Evolutionary conservation across 2,888 invertebrate genomes (phyloP).

Genomic region (Trachelus stipa): DNA sequence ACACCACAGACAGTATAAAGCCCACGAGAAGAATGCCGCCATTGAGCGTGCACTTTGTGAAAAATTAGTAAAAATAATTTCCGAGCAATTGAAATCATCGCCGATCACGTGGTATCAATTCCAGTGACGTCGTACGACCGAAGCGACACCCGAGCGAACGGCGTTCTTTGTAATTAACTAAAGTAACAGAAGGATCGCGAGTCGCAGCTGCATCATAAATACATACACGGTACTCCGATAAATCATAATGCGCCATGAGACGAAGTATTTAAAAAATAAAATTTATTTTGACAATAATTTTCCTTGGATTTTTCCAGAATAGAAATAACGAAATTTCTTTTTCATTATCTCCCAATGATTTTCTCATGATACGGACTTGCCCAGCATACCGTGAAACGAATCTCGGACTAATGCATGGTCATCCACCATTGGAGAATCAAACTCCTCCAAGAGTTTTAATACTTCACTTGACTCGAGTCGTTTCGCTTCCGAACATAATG

Average conservation of each 20-base stretch:
- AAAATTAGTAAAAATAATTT: not conserved
- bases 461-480: conserved; percentile 16
- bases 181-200: not conserved
- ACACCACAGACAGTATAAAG: not conserved
- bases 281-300: not conserved
- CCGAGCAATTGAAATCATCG: not conserved
- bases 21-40: not conserved
- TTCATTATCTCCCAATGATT: not conserved
- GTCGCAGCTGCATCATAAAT: not conserved
- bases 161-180: not conserved
- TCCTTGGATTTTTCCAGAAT: not conserved
- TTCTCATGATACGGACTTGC: not conserved
- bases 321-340: not conserved
- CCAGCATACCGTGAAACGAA: not conserved
- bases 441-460: not conserved
- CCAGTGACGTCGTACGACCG: not conserved
- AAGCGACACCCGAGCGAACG: not conserved
- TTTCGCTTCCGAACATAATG: conserved; percentile 8
- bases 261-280: not conserved
- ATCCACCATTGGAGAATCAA: not conserved
- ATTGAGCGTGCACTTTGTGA: not conserved
- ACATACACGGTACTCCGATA: not conserved
- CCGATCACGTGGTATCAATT: not conserved
- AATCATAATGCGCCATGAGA: not conserved
- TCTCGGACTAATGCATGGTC: not conserved